These are phyloP conservation scores for Dynastes maya DNA, from an alignment of 2,888 invertebrate species.

Conservation along the genomic window DNA sequence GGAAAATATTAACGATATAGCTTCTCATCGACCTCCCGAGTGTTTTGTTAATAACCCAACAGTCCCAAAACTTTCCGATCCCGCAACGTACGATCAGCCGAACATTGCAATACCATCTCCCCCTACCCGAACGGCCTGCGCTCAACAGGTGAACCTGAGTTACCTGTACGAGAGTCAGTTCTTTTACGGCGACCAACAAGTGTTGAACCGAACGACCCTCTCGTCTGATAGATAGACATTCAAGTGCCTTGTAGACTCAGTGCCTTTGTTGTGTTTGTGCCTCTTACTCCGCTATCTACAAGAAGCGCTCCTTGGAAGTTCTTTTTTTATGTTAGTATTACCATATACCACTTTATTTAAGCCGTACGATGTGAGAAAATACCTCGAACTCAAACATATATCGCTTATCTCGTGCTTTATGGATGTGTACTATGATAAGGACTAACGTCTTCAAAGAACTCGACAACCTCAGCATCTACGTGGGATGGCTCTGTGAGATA, in stretches of 20 bases:
- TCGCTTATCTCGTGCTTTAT: conserved; percentile 19
- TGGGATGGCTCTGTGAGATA: conserved; percentile 38
- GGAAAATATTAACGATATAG: background rate
- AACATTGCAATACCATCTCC: conserved; percentile 51
- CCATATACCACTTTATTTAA: background rate
- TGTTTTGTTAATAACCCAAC: too few species aligned
- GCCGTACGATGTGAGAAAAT: conserved; percentile 12
- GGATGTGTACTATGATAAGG: conserved; percentile 25
- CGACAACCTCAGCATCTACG: conserved; percentile 6
- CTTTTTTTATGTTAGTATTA: conserved; percentile 42
- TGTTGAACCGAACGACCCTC: conserved; percentile 50
- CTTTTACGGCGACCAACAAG: conserved; percentile 60
- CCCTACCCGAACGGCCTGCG: conserved; percentile 59
- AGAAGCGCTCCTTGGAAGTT: background rate
- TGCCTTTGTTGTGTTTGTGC: conserved; percentile 44
- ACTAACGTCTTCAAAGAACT: conserved; percentile 15
- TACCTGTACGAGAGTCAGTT: conserved; percentile 63
- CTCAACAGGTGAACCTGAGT: conserved; percentile 66
- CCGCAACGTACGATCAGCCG: conserved; percentile 45
- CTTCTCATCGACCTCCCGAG: too few species aligned
- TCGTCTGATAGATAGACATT: conserved; percentile 19
- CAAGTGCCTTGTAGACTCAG: conserved; percentile 34
- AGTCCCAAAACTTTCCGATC: conserved; percentile 43
- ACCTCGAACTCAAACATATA: conserved; percentile 4
- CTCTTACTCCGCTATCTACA: too few species aligned